Evolutionary conservation across 1,140 invertebrate species (phyloP), one percentile per base, ranked within the genome.

Genomic region (Plodia interpunctella): DNA sequence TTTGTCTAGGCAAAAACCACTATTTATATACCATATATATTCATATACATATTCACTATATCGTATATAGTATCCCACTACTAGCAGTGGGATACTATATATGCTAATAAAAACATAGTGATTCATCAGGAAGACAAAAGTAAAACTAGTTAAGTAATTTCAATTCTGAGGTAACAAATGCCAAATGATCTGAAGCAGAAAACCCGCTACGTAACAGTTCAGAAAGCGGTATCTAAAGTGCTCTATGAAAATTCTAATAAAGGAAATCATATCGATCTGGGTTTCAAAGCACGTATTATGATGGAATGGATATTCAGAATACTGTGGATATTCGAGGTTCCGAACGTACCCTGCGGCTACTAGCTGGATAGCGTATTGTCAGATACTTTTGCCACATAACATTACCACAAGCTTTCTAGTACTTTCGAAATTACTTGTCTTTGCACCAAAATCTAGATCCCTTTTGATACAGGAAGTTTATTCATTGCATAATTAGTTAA

Each of bases 401-500:
- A 73, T 78, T 82, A 80, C 83, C 78, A 71, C 68, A 76, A 64
- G 69, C 80, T 86, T 86, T 86, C 80, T 72, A 62, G 65, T 67
- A 73, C 79, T 83, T 82, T 83, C 83, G 82, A 83, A 83, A 82
- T 85, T 15, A 15, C 15, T 15, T 3, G 38, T 44, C n/a, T 44
- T 32, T 32, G 30, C n/a, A 17, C 38, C 13, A 44, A 44, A 15
- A 2, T 15, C 38, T 17, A 2, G 5, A 44, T 28, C 9, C 9
- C 28, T 28, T 28, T 28, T 28, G 3, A 28, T 28, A 28, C 28
- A 28, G 21, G 6, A 6, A 44, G 38, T 44, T 44, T 44, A 2
- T 9, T 32, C 9, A 32, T 10, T 6, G 30, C 4, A 32, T 6
- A 32, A 11, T 32, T 32, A 8, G 10, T 32, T 32, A 10, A 32